Evolutionary conservation across 2,888 invertebrate species (phyloP).

Genomic region (Anthoptus insignis): DNA sequence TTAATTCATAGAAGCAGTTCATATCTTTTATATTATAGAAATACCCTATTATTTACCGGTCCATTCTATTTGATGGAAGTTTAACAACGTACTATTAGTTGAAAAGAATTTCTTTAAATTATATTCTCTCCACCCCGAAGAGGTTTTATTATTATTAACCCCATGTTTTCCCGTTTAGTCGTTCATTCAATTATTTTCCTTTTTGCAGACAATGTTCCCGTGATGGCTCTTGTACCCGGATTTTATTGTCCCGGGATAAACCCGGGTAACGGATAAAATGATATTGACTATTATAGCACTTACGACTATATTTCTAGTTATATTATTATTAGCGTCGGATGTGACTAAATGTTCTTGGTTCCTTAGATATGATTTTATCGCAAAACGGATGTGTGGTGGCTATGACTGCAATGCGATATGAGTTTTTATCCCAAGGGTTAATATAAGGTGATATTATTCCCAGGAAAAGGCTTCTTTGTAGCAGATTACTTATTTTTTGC

Average conservation of each 20-base stretch:
- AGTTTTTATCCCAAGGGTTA: no score
- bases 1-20: no score
- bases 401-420: no score
- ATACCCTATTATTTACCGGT: neutral
- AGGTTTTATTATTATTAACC: constrained; percentile 38
- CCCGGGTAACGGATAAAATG: constrained; percentile 46
- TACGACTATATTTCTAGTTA: constrained; percentile 30
- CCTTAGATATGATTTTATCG: no score
- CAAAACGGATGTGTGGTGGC: no score
- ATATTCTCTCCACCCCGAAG: constrained; percentile 20
- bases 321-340: constrained; percentile 58
- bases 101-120: constrained; percentile 24
- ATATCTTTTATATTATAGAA: no score
- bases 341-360: constrained; percentile 52
- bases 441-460: no score
- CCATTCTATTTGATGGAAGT: neutral
- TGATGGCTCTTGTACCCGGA: constrained; percentile 48
- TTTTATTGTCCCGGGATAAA: constrained; percentile 51
- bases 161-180: constrained; percentile 43
- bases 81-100: neutral
- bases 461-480: no score
- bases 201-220: constrained; percentile 48
- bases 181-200: constrained; percentile 53
- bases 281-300: constrained; percentile 50
- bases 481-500: no score